Percentiles rank a stretch among this genome's conserved stretches.
Evolutionary conservation across 2,113 vertebrate genomes (phyloP).

Genomic region (western clawed frog (Xenopus tropicalis)): UCB_Xtro_10.0 CM004450.2:78330001-78330500

Average conservation of each 20-base stretch:
- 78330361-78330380: conserved; percentile 3
- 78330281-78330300: neutral
- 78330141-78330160: conserved; percentile 54
- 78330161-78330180: conserved; percentile 21
- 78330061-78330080: conserved; percentile 43
- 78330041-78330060: conserved; percentile 35
- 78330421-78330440: conserved; percentile 21
- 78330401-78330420: conserved; percentile 48
- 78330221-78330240: conserved; percentile 47
- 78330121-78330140: conserved; percentile 30
- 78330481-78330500: conserved; percentile 7
- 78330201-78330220: conserved; percentile 39
- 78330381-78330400: conserved; percentile 27
- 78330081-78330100: conserved; percentile 34
- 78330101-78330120: conserved; percentile 35
- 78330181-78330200: neutral
- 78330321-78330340: conserved; percentile 3
- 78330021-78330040: conserved; percentile 55
- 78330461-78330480: neutral
- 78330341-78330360: conserved; percentile 13
- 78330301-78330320: conserved; percentile 1
- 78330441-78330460: neutral
- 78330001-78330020: conserved; percentile 62
- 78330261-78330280: conserved; percentile 45
- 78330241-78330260: conserved; percentile 52